Base-by-base conservation (phyloP, 92 coral and sea anemone species). In the Siderastrea radians region DNA sequence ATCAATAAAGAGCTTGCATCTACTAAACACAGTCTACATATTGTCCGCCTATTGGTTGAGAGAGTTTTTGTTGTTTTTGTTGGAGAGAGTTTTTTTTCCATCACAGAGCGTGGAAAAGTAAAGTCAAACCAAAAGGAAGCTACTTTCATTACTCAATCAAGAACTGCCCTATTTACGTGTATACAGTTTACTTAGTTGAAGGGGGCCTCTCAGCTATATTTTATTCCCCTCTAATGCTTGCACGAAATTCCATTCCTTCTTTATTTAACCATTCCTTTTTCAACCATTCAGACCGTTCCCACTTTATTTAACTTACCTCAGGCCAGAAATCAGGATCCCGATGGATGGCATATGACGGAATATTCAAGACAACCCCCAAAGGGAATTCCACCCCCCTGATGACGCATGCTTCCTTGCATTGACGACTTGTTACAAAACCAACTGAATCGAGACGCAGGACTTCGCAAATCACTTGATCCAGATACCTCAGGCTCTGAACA, bases 261-360 rank as follows among this genome's bases (percentile, higher is more conserved):
- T 53, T 53, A 53, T 6, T 5, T 0, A 53, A 43, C 15, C 17
- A 44, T 3, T 43, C 72, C 44, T 8, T 11, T 2, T 5, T 8
- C 2, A 26, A 26, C 38, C 38, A 26, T 26, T 26, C 38, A 26
- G 38, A 26, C 38, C 49, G 15, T 17, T 62, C 3, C 1, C 16
- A 15, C 2, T 15, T 62, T 15, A 13, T 2, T 4, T 14, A 10
- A 68, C 16, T 53, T 74, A 74, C 78, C 78, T 74, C 78, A n/a
- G 78, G 78, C 97, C 97, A 94, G 80, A 72, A 85, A 26, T 83
- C 90, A 14, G 97, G 97, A 58, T 94, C 97, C n/a, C 89, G 83
- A 78, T 94, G 97, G 16, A 94, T 72, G 19, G 75, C 86, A 83
- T 86, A 92, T 16, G 57, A 67, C 9, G 95, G 98, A 72, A 92